These are phyloP conservation scores for Thinocorus orbignyianus DNA, from an alignment of 2,113 vertebrate species.

Conservation along the genomic window DNA sequence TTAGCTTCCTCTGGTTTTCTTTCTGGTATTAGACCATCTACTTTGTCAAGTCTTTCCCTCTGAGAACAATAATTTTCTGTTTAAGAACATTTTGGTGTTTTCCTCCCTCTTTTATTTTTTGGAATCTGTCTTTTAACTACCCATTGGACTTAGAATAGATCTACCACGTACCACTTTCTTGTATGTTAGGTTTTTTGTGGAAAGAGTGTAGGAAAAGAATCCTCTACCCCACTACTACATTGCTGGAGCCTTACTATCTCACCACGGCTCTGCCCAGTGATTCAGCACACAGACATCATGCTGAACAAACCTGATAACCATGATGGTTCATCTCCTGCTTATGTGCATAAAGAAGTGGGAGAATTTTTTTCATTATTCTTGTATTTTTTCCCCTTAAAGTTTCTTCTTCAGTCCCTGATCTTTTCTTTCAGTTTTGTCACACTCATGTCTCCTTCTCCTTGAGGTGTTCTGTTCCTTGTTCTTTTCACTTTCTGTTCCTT, in stretches of 20 bases:
- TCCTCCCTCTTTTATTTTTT: neutral
- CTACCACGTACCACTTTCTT: neutral
- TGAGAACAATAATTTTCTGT: neutral
- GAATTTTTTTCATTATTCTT: neutral
- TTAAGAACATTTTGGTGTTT: neutral
- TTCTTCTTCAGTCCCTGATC: neutral
- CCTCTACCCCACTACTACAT: neutral
- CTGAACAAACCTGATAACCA: neutral
- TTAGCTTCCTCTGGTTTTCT: neutral
- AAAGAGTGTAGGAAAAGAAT: neutral
- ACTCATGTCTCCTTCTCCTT: neutral
- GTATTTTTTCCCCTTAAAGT: neutral
- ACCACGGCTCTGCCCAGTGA: neutral
- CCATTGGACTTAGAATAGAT: neutral
- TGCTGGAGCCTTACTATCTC: neutral
- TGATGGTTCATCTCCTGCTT: neutral
- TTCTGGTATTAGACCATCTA: neutral
- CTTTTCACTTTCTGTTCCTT: neutral
- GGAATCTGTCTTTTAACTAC: neutral
- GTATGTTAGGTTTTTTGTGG: neutral
- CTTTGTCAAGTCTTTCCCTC: neutral
- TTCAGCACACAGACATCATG: neutral
- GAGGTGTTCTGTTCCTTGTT: neutral
- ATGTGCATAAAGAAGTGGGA: neutral
- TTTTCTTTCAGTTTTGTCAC: neutral